Evolutionary conservation across 2,113 vertebrate species (phyloP).

Genomic region (Sceloporus tristichus): DNA sequence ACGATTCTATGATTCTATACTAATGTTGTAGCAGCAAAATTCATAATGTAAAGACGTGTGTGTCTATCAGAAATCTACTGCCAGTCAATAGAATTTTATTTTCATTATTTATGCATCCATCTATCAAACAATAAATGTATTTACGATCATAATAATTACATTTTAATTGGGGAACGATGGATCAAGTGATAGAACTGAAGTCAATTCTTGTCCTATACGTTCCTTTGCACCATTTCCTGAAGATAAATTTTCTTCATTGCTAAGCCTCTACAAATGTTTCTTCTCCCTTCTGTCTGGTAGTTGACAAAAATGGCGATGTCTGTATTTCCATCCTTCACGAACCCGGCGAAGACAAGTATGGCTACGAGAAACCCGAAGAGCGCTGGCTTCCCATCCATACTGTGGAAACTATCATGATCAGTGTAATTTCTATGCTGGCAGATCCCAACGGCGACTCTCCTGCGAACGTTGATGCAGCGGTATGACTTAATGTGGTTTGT

Average conservation of each 20-base stretch:
- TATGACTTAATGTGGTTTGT: slow-evolving; percentile 76
- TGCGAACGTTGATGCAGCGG: slow-evolving; percentile 98
- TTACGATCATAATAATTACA: too few species aligned
- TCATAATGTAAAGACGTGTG: too few species aligned
- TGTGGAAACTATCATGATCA: slow-evolving; percentile 99
- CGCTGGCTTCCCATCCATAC: slow-evolving; percentile 99
- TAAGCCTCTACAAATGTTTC: slow-evolving; percentile 46
- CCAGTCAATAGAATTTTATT: background rate
- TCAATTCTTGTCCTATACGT: background rate
- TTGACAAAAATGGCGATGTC: slow-evolving; percentile 98
- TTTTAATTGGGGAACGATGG: background rate
- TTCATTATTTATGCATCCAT: background rate
- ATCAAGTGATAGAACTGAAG: background rate
- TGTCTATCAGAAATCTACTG: too few species aligned
- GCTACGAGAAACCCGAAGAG: slow-evolving; percentile 98
- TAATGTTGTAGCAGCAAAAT: too few species aligned
- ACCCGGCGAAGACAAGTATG: slow-evolving; percentile 98
- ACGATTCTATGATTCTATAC: too few species aligned
- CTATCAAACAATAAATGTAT: background rate
- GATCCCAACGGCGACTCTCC: slow-evolving; percentile 99
- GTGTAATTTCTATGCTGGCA: slow-evolving; percentile 99
- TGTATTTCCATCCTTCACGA: slow-evolving; percentile 99
- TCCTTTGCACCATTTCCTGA: background rate
- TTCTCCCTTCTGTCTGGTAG: slow-evolving; percentile 77
- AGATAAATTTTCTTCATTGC: background rate